These are phyloP conservation scores for Lordiphosa collinella DNA, from an alignment of 1,140 invertebrate genomes.

Conservation along the genomic window DNA sequence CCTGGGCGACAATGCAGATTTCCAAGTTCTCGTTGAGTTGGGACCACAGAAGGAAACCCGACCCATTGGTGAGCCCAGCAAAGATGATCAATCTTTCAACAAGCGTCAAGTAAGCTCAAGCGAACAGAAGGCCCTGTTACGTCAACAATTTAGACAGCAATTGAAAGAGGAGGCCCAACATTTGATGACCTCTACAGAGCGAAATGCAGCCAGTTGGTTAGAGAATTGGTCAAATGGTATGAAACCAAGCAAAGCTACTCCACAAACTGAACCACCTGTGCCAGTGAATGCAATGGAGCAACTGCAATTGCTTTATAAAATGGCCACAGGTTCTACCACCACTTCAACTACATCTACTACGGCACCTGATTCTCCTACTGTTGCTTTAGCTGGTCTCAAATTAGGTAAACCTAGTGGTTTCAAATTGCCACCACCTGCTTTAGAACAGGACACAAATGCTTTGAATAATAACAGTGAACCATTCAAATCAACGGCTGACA, in stretches of 20 bases:
- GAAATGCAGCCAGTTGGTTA: constrained; percentile 60
- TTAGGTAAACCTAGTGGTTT: constrained; percentile 46
- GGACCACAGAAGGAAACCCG: constrained; percentile 87
- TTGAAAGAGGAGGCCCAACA: constrained; percentile 24
- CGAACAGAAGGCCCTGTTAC: constrained; percentile 36
- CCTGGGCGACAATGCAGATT: constrained; percentile 88
- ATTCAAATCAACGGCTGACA: constrained; percentile 44
- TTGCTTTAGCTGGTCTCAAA: constrained; percentile 13
- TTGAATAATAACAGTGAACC: constrained; percentile 21
- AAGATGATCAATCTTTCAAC: constrained; percentile 60
- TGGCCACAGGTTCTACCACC: constrained; percentile 45
- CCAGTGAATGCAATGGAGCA: constrained; percentile 53
- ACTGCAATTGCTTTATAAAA: constrained; percentile 68
- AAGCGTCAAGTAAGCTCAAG: constrained; percentile 67
- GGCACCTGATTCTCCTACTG: neutral
- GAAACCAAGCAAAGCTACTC: constrained; percentile 27
- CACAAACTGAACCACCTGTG: constrained; percentile 12
- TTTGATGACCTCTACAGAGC: constrained; percentile 53
- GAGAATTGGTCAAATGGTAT: constrained; percentile 71
- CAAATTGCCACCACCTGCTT: constrained; percentile 50
- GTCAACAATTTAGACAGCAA: constrained; percentile 42
- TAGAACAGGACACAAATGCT: constrained; percentile 45
- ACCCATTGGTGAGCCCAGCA: constrained; percentile 80
- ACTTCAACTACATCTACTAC: constrained; percentile 12
- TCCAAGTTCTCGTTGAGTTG: constrained; percentile 88